These are phyloP conservation scores for Micoletzkya japonica DNA, from an alignment of 2,888 invertebrate species.

Conservation along the genomic window DNA sequence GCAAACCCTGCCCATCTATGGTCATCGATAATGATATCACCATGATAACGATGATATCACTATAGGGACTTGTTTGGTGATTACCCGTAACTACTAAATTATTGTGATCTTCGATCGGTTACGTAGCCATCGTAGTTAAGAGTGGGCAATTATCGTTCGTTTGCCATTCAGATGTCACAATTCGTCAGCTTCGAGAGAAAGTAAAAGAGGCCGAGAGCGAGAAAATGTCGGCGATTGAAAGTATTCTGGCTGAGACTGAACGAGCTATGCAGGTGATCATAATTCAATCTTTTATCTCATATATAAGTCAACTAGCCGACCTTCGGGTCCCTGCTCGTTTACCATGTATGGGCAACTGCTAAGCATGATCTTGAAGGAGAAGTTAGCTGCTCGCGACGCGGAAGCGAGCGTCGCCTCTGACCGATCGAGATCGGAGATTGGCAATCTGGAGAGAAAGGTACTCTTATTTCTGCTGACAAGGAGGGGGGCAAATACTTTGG, in stretches of 20 bases:
- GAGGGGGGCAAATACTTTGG: too few species aligned
- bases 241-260: constrained; percentile 67
- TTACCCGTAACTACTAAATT: too few species aligned
- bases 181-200: constrained; percentile 68
- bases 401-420: constrained; percentile 36
- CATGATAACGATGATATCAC: too few species aligned
- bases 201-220: constrained; percentile 46
- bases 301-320: neutral
- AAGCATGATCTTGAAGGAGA: constrained; percentile 13
- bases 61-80: too few species aligned
- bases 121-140: too few species aligned
- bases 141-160: too few species aligned
- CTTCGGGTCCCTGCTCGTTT: neutral
- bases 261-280: constrained; percentile 64
- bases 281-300: neutral
- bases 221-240: constrained; percentile 63
- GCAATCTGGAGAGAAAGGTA: constrained; percentile 38
- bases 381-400: constrained; percentile 32
- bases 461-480: too few species aligned
- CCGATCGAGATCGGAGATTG: constrained; percentile 36
- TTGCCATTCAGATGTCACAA: constrained; percentile 69
- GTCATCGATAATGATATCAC: too few species aligned
- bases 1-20: too few species aligned
- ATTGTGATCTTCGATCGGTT: too few species aligned
- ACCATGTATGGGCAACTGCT: too few species aligned